A percentile compares a stretch with the other conserved stretches of the same genome.
phyloP scores from a whole-genome alignment of 2,113 vertebrate genomes.

The Macquaria ambigua region DNA sequence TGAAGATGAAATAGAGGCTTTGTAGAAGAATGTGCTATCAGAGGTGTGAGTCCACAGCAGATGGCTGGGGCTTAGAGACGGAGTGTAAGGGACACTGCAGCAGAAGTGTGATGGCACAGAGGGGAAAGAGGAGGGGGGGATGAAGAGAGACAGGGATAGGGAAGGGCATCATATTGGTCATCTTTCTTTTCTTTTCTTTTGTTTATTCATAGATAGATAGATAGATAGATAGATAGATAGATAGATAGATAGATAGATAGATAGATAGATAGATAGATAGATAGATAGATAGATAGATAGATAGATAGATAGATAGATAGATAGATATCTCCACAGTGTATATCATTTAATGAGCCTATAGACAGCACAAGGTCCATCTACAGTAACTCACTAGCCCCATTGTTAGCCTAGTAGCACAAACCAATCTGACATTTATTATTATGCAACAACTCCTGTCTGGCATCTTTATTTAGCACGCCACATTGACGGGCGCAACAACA shows the following conservation, averaged over 20 bases:
- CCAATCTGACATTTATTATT: conserved; percentile 24
- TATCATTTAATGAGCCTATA: conserved; percentile 10
- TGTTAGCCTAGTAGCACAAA: neutral
- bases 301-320: neutral
- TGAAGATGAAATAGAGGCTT: conserved; percentile 49
- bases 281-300: too few species aligned
- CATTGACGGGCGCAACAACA: conserved; percentile 27
- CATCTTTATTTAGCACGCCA: conserved; percentile 39
- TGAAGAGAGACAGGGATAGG: neutral
- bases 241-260: neutral
- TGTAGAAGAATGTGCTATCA: conserved; percentile 69
- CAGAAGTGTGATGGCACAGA: conserved; percentile 17
- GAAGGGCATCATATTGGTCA: conserved; percentile 13
- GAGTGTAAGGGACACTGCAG: conserved; percentile 34
- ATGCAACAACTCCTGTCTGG: neutral
- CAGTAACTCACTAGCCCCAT: neutral
- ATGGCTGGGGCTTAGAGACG: conserved; percentile 61
- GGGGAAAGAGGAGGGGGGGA: conserved; percentile 1
- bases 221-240: neutral
- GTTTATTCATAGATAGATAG: neutral
- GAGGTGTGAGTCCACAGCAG: conserved; percentile 77
- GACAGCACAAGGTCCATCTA: conserved; percentile 1
- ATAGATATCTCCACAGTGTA: neutral
- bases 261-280: neutral
- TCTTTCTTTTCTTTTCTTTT: neutral